phyloP scores from a whole-genome alignment of 2,797 vertebrate genomes.

The Luscinia megarhynchos region DNA sequence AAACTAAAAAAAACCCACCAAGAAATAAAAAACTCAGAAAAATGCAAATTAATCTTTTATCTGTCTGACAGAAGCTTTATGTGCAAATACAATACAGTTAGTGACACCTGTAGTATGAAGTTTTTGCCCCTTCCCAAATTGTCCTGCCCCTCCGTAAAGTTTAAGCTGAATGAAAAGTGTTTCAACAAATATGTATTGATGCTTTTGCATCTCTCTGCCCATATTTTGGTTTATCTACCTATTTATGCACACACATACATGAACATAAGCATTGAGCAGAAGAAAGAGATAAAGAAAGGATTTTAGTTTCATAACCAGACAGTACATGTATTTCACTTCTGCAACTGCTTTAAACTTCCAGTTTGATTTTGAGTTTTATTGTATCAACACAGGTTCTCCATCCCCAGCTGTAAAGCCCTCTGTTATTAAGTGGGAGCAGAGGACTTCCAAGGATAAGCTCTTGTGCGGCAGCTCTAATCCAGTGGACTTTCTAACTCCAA shows the following conservation, averaged over 20 bases:
- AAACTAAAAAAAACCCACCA: neutral
- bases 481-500: neutral
- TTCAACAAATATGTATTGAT: neutral
- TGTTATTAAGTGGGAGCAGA: neutral
- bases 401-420: neutral
- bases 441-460: neutral
- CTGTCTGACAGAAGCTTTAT: neutral
- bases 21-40: neutral
- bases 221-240: neutral
- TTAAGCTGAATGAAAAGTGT: neutral
- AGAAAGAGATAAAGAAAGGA: neutral
- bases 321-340: neutral
- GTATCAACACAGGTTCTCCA: neutral
- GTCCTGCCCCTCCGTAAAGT: neutral
- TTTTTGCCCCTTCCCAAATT: neutral
- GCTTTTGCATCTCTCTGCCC: neutral
- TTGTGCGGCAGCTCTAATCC: neutral
- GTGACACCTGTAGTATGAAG: neutral
- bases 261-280: neutral
- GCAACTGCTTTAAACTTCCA: neutral
- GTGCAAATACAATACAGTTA: rapidly evolving
- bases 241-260: neutral
- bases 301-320: neutral
- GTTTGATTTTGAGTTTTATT: neutral
- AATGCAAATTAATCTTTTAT: neutral